Conservation (phyloP, 2,888 invertebrate species). For the Habroteleia sp. region DNA sequence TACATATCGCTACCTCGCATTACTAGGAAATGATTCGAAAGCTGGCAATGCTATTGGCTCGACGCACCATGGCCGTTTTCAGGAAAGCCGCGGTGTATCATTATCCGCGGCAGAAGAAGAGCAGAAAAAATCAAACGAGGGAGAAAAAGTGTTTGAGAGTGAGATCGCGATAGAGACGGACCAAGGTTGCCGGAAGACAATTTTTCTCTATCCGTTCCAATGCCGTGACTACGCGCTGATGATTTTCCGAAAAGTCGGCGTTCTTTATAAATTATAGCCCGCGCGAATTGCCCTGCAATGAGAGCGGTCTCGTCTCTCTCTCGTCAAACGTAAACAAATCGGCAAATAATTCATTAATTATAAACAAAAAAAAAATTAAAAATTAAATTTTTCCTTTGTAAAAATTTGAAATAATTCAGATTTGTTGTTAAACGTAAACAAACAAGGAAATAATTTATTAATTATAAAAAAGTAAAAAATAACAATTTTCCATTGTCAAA, state of each 20-base stretch:
- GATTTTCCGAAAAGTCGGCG: conserved; percentile 16
- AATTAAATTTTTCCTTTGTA: no score
- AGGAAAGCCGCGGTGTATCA: conserved; percentile 71
- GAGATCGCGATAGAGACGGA: conserved; percentile 50
- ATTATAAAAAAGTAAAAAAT: no score
- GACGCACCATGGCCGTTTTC: conserved; percentile 72
- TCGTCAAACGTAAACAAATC: no score
- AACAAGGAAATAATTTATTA: no score
- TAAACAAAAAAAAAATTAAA: no score
- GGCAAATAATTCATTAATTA: no score
- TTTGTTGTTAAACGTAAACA: no score
- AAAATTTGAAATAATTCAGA: no score
- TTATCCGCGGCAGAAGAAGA: conserved; percentile 65
- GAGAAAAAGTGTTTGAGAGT: conserved; percentile 62
- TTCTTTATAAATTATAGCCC: not conserved
- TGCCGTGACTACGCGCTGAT: conserved; percentile 4
- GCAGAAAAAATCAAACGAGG: conserved; percentile 8
- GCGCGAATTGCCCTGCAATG: no score
- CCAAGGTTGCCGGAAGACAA: conserved; percentile 51
- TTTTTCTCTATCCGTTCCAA: conserved; percentile 35
- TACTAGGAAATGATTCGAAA: conserved; percentile 70
- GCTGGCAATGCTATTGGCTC: conserved; percentile 71
- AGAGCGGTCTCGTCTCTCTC: no score
- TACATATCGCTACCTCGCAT: conserved; percentile 53
- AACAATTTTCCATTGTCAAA: no score